These are phyloP conservation scores for Prionace glauca DNA, from an alignment of 2,797 vertebrate species.

Conservation along the genomic window DNA sequence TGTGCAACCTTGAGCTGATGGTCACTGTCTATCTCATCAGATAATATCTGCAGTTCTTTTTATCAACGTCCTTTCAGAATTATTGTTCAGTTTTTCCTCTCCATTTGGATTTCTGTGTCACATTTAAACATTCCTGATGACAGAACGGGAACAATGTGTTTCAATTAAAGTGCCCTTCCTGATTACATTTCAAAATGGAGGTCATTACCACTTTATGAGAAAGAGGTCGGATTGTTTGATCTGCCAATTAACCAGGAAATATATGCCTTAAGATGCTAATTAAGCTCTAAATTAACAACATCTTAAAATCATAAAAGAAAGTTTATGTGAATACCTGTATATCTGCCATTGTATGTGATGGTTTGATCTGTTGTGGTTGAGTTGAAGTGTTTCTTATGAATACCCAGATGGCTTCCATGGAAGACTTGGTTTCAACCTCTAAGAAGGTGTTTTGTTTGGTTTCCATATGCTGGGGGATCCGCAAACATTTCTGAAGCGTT, in stretches of 20 bases:
- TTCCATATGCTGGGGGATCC: neutral
- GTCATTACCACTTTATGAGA: neutral
- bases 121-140: neutral
- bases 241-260: neutral
- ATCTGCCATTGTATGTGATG: neutral
- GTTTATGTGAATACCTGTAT: neutral
- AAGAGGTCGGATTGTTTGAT: neutral
- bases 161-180: neutral
- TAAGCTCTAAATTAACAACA: neutral
- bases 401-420: neutral
- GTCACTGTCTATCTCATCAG: no score
- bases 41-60: neutral
- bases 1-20: no score
- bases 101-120: neutral
- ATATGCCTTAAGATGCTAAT: neutral
- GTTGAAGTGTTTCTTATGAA: neutral
- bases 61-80: neutral
- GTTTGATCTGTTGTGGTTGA: neutral
- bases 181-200: neutral
- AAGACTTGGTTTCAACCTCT: neutral
- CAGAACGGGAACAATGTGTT: neutral
- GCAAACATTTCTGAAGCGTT: neutral
- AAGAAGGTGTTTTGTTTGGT: neutral
- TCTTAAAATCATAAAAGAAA: neutral
- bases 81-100: neutral